Conservation (phyloP, 2,888 invertebrate species). For the Papilio elwesi region DNA sequence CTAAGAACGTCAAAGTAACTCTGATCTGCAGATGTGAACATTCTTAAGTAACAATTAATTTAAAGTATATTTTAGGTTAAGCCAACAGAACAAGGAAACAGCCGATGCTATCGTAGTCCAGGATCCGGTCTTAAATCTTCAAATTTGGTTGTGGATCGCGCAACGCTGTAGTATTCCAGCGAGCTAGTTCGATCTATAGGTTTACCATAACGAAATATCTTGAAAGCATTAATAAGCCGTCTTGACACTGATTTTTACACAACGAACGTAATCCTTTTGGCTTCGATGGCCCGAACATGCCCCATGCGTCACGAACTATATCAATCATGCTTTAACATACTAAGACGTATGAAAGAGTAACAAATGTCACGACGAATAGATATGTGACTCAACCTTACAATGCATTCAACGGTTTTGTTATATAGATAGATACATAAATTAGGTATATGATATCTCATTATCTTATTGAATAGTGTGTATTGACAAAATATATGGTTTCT, state of each 20-base stretch:
- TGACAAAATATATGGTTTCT: background rate
- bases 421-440: background rate
- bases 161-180: too few species aligned
- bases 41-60: too few species aligned
- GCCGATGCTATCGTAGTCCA: too few species aligned
- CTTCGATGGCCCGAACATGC: constrained; percentile 2
- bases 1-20: too few species aligned
- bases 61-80: too few species aligned
- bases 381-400: background rate
- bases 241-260: constrained; percentile 16
- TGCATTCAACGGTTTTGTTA: background rate
- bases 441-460: constrained; percentile 6
- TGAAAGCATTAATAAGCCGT: background rate
- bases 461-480: background rate
- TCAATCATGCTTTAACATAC: background rate
- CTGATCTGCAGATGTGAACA: too few species aligned
- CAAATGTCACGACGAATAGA: constrained; percentile 3
- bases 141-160: too few species aligned
- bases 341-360: constrained; percentile 3
- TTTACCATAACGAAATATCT: background rate
- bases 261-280: constrained; percentile 14
- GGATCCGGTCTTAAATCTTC: too few species aligned
- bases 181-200: background rate
- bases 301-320: constrained; percentile 7
- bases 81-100: too few species aligned